phyloP scores from a whole-genome alignment of 2,113 vertebrate species.

The Lampris megalopsis region DNA sequence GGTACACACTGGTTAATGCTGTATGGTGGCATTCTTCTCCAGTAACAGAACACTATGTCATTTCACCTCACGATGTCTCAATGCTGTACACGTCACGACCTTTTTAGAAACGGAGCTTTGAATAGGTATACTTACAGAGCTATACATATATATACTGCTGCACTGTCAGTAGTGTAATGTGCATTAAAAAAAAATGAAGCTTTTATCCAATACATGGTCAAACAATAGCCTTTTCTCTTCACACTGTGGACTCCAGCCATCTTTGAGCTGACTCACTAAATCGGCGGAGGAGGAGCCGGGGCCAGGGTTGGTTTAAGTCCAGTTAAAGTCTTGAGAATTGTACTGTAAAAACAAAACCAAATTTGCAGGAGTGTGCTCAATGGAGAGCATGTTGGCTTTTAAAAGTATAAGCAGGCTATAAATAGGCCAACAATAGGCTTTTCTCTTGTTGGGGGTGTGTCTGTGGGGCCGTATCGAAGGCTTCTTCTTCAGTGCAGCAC shows the following conservation, averaged over 20 bases:
- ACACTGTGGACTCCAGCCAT: conserved; percentile 36
- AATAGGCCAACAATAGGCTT: conserved; percentile 35
- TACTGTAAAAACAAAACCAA: conserved; percentile 4
- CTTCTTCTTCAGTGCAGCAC: conserved; percentile 1
- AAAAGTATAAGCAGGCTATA: conserved; percentile 5
- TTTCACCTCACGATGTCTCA: no score
- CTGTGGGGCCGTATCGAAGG: conserved; percentile 23
- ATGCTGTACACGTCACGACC: no score
- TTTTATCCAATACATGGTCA: conserved; percentile 11
- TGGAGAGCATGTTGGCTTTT: conserved; percentile 16
- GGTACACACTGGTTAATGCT: not conserved
- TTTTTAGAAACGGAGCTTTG: no score
- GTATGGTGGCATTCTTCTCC: no score
- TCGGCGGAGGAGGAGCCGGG: not conserved
- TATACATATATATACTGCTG: not conserved
- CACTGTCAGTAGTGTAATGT: not conserved
- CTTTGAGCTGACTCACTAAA: conserved; percentile 28
- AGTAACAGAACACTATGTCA: no score
- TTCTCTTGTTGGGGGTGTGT: conserved; percentile 43
- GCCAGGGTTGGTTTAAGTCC: no score
- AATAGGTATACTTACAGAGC: no score
- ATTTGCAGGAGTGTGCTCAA: conserved; percentile 8
- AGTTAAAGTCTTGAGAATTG: not conserved
- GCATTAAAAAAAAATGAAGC: conserved; percentile 1
- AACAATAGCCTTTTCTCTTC: conserved; percentile 42